A percentile compares a stretch with the other conserved stretches of the same genome.
phyloP scores from a whole-genome alignment of 2,797 vertebrate species.

The Mus spretus region DNA sequence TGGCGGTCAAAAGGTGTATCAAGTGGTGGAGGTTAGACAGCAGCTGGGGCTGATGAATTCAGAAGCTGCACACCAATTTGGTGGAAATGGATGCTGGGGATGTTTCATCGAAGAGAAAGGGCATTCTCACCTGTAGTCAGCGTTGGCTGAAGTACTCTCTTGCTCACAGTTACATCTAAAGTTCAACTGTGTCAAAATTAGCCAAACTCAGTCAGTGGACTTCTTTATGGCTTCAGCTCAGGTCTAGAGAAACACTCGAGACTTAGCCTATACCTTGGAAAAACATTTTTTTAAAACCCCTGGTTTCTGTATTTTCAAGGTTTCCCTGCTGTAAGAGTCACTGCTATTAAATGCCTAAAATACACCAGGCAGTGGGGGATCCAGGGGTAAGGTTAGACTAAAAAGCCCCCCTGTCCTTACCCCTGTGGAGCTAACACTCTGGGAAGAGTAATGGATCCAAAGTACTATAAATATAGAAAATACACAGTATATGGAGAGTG shows the following conservation, averaged over 20 bases:
- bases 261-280: neutral
- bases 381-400: neutral
- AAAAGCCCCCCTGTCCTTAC: neutral
- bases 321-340: neutral
- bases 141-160: neutral
- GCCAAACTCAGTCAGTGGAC: neutral
- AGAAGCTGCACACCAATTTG: neutral
- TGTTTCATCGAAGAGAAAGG: neutral
- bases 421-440: neutral
- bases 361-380: neutral
- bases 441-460: neutral
- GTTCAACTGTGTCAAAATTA: neutral
- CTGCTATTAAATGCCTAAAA: constrained; percentile 1
- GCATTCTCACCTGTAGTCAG: neutral
- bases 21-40: neutral
- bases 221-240: neutral
- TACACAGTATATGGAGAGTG: neutral
- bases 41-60: neutral
- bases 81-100: neutral
- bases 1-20: neutral
- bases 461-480: neutral
- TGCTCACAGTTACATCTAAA: neutral
- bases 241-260: neutral
- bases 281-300: neutral
- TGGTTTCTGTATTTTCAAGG: neutral